phyloP scores from a whole-genome alignment of 2,797 vertebrate species.

The Epinephelus awoara region DNA sequence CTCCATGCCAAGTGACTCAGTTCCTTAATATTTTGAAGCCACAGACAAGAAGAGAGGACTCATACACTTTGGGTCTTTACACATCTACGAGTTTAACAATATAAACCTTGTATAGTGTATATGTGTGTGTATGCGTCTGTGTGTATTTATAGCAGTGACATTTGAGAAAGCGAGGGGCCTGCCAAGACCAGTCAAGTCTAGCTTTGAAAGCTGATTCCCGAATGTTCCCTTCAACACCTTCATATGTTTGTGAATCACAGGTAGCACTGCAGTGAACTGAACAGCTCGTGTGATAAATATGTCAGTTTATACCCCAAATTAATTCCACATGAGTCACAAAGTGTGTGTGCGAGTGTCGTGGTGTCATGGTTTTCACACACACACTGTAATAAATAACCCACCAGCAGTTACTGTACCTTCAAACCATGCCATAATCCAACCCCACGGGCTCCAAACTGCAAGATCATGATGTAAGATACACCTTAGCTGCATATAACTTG shows the following conservation, averaged over 20 bases:
- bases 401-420: background rate
- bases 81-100: conserved; percentile 41
- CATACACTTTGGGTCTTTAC: background rate
- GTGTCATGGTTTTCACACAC: background rate
- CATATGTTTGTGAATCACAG: conserved; percentile 11
- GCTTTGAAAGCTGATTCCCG: conserved; percentile 46
- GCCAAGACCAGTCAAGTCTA: conserved; percentile 34
- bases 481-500: conserved; percentile 42
- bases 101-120: conserved; percentile 23
- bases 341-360: background rate
- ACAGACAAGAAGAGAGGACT: background rate
- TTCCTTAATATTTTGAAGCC: conserved; percentile 6
- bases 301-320: background rate
- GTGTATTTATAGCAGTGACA: conserved; percentile 72
- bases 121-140: conserved; percentile 7
- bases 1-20: conserved; percentile 21
- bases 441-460: conserved; percentile 11
- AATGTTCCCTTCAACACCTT: conserved; percentile 44
- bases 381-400: conserved; percentile 15
- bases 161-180: conserved; percentile 54
- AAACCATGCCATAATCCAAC: background rate
- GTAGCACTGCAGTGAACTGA: background rate
- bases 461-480: conserved; percentile 43
- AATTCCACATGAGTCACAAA: background rate
- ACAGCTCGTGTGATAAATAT: background rate